Base-by-base conservation (phyloP, 2,113 vertebrate species). In the Melierax canorus region DNA sequence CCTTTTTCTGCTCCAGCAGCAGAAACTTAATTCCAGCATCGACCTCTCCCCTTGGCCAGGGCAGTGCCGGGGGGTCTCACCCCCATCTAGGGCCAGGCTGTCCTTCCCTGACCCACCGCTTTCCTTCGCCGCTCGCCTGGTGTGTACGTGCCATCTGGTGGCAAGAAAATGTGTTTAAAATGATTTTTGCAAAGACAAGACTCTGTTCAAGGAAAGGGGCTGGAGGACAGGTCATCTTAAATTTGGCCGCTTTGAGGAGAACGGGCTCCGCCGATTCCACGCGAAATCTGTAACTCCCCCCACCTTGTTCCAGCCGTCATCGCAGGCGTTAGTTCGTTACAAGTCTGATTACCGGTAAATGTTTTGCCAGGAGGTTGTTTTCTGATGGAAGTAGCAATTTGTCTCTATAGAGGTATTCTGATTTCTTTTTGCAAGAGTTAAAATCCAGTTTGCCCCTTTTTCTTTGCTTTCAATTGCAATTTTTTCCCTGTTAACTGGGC, bases 111-210 rank as follows among this genome's bases (percentile, higher is more conserved):
- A 80, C 90, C 55, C 29, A 30, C 19, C 23, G 3, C 56, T 29
- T 11, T 4, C 24, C 41, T 8, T 26, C 53, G 34, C 19, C 9
- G 4, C 62, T 92, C 38, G 14, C 36, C 18, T 48, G 94, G 96
- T 90, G 51, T 62, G 66, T 58, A 66, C 91, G 51, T 92, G 96
- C 98, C 98, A 98, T 95, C 98, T 98, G 96, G 86, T 93, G 98
- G 96, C 50, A 38, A 62, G 22, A 21, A 58, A 63, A 36, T 2
- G 6, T 0, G 8, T 2, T 32, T 30, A 3, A 11, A 34, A 7
- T 11, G 0, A 4, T 8, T 77, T 56, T 36, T 21, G 39, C 10
- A 30, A 4, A 46, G 15, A 6, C 36, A 17, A 38, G n/a, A 26
- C 34, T 19, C 32, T 3, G 0, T 16, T 9, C 4, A 30, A 80